Percentiles rank a stretch among this genome's conserved stretches.
Evolutionary conservation across 2,797 vertebrate genomes (phyloP).

Genomic region (Spondyliosoma cantharus): DNA sequence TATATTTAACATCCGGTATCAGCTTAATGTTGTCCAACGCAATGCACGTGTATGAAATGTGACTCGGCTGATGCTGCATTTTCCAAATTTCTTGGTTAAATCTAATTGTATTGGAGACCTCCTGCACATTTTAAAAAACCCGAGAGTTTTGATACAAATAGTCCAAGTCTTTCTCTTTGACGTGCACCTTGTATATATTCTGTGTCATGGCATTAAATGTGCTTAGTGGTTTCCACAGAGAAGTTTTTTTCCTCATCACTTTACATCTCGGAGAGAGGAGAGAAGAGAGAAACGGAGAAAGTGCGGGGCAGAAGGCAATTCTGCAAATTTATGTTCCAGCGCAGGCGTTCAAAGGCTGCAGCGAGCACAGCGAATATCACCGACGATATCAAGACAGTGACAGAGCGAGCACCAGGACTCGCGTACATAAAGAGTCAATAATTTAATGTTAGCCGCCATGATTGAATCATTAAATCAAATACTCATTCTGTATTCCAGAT

Average conservation of each 20-base stretch:
- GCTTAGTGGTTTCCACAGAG: not conserved
- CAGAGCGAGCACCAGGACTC: slow-evolving; percentile 5
- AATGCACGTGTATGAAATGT: not conserved
- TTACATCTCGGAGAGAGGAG: not conserved
- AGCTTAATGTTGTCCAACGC: no score
- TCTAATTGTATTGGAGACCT: not conserved
- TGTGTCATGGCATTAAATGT: not conserved
- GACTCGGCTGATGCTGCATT: not conserved
- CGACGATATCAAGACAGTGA: not conserved
- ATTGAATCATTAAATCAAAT: slow-evolving; percentile 59
- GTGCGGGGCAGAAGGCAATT: not conserved
- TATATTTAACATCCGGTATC: no score
- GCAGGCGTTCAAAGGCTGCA: not conserved
- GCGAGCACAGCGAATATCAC: slow-evolving; percentile 2
- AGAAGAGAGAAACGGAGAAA: no score
- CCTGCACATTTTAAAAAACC: not conserved
- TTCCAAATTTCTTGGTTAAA: not conserved
- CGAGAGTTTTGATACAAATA: not conserved
- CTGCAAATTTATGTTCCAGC: slow-evolving; percentile 15
- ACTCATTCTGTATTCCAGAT: slow-evolving; percentile 53
- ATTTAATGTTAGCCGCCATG: slow-evolving; percentile 26
- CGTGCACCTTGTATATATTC: not conserved
- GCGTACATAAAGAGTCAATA: slow-evolving; percentile 18
- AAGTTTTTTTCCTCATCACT: not conserved
- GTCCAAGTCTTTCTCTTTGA: not conserved